Conservation (phyloP, 2,888 invertebrate genomes). For the Deilephila elpenor region DNA sequence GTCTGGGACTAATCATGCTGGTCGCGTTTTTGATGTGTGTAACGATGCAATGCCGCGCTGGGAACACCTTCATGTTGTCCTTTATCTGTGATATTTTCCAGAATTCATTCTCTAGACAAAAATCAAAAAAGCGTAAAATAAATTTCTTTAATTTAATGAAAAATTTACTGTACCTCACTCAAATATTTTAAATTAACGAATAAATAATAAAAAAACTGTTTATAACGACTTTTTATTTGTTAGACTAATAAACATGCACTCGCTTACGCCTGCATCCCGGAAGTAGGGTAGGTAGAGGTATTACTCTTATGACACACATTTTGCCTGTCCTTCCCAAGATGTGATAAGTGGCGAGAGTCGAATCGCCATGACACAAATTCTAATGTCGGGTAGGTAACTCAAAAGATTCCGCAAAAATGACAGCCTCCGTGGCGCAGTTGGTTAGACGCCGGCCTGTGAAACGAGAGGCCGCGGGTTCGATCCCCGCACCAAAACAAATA, state of each 20-base stretch:
- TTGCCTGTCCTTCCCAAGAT: too few species aligned
- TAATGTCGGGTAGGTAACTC: too few species aligned
- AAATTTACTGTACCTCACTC: constrained; percentile 76
- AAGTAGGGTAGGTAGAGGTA: background rate
- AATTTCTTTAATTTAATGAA: constrained; percentile 62
- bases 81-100: constrained; percentile 74
- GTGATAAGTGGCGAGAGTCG: too few species aligned
- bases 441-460: too few species aligned
- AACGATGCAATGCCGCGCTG: constrained; percentile 60
- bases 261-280: background rate
- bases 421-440: too few species aligned
- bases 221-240: constrained; percentile 46
- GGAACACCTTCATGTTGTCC: constrained; percentile 55
- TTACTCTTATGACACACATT: background rate
- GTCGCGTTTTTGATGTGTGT: constrained; percentile 72
- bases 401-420: too few species aligned
- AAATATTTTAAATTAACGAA: constrained; percentile 74
- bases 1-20: constrained; percentile 63
- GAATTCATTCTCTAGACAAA: constrained; percentile 52
- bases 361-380: too few species aligned
- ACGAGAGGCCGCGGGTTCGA: too few species aligned
- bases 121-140: constrained; percentile 76
- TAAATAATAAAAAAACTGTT: constrained; percentile 67
- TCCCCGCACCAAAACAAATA: too few species aligned
- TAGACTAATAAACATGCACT: background rate